Conservation (phyloP, 2,797 vertebrate genomes). For the Oreochromis mossambicus region DNA sequence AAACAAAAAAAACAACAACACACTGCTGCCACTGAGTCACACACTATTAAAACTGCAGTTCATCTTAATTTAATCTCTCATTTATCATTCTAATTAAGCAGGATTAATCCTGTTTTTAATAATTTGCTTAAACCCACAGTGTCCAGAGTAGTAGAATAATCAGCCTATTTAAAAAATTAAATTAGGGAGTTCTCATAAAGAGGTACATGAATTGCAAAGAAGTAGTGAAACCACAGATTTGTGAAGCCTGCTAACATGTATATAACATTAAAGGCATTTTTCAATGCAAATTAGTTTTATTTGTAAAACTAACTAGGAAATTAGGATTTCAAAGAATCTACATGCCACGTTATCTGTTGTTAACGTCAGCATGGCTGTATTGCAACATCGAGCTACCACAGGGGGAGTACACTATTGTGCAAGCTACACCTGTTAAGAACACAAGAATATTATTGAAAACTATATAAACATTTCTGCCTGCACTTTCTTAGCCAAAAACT, state of each 20-base stretch:
- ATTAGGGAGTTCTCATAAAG: background rate
- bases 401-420: background rate
- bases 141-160: background rate
- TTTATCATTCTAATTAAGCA: background rate
- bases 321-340: background rate
- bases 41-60: background rate
- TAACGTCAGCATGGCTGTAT: background rate
- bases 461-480: background rate
- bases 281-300: background rate
- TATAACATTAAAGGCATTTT: background rate
- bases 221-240: background rate
- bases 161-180: background rate
- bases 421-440: background rate
- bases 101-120: background rate
- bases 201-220: background rate
- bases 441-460: background rate
- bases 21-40: background rate
- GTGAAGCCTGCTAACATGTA: background rate
- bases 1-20: accelerated
- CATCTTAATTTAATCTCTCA: background rate
- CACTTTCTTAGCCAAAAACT: background rate
- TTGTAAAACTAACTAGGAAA: background rate
- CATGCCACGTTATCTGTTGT: background rate
- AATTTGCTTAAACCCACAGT: background rate
- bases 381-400: background rate